Evolutionary conservation across 1,140 invertebrate species (phyloP), one percentile per base, ranked within the genome.

Genomic region (Brachionus angularis): DNA sequence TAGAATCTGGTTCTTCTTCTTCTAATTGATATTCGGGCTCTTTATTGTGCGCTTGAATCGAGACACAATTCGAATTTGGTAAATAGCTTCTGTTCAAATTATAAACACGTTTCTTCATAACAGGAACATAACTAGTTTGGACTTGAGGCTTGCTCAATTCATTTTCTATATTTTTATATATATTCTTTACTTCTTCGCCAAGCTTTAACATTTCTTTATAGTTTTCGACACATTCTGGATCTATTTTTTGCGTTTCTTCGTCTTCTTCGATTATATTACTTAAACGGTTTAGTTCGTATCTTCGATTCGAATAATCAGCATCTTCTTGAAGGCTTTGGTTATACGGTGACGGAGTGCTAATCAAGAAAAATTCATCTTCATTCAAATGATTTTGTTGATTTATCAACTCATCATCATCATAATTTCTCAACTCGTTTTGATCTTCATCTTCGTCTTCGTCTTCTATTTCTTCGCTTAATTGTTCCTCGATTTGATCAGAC

Each of bases 231-330:
- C 16, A 10, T 42, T 42, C 39, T 16, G 10, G 10, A 16, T 42
- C 39, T n/a, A 23, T 42, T 16, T n/a, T 16, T 39, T 21, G 21
- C 12, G 33, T 39, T 58, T 33, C 36, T 21, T 58, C 53, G 53
- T 58, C 53, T 33, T 67, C 62, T 23, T 67, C 62, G 18, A 67
- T 67, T 67, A 67, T 67, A 46, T 67, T 67, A 33, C 62, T 67
- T 1, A 67, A n/a, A 8, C 62, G 25, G 5, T 67, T 67, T 44
- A 10, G 27, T n/a, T 67, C 62, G 42, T 16, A 46, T 27, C 47
- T 10, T 42, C 16, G 39, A 10, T 42, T 16, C 10, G 10, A 42
- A 16, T 42, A 10, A 16, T 16, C 39, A 10, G 10, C 39, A 10
- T 42, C 39, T 42, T 42, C 39, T 42, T 42, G 10, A 10, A 10